Conservation (phyloP, 2,113 vertebrate genomes). For the Etheostoma cragini region DNA sequence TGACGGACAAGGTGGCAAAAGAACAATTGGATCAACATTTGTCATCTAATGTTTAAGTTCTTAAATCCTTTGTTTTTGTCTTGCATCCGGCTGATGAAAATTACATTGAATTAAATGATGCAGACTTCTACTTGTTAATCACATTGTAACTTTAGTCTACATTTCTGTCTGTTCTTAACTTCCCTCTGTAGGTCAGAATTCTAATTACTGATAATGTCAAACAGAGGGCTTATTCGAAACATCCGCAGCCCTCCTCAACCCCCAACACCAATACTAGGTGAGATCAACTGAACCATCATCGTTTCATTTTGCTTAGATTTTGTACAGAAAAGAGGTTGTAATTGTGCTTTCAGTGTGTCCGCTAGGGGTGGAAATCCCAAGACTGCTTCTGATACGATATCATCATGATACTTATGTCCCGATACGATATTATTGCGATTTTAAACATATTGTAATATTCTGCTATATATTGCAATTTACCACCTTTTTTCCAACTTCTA, state of each 20-base stretch:
- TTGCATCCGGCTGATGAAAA: neutral
- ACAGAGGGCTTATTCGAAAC: accelerated
- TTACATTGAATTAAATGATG: neutral
- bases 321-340: neutral
- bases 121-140: neutral
- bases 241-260: conserved; percentile 27
- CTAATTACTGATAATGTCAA: conserved; percentile 26
- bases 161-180: neutral
- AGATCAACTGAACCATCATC: neutral
- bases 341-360: neutral
- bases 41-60: neutral
- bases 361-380: too few relatives aligned
- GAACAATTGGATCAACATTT: neutral
- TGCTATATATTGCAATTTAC: too few relatives aligned
- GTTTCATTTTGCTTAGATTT: neutral
- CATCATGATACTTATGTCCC: too few relatives aligned
- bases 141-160: too few relatives aligned
- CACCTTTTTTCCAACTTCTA: too few relatives aligned
- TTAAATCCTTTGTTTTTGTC: neutral
- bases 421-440: too few relatives aligned
- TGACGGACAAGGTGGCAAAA: neutral
- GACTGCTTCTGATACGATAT: too few relatives aligned
- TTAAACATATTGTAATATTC: too few relatives aligned
- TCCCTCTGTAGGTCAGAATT: conserved; percentile 7
- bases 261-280: conserved; percentile 23